phyloP scores from a whole-genome alignment of 2,888 invertebrate species.

The Blastobasis adustella region DNA sequence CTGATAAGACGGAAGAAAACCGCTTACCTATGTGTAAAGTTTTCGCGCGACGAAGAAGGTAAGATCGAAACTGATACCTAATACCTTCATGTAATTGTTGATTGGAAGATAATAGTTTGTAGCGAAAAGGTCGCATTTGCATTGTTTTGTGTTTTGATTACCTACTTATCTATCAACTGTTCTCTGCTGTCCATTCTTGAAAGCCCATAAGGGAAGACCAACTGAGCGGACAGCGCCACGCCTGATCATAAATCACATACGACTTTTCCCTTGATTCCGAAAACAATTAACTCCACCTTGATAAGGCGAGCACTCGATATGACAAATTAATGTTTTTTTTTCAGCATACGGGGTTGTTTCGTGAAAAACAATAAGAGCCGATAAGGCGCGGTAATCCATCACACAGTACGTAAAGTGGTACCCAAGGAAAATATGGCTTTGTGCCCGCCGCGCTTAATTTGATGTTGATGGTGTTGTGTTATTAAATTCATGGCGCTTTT shows the following conservation, averaged over 20 bases:
- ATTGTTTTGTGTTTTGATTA: too few species aligned
- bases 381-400: constrained; percentile 41
- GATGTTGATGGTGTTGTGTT: constrained; percentile 17
- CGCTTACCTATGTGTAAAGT: too few species aligned
- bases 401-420: constrained; percentile 20
- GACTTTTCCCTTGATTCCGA: constrained; percentile 38
- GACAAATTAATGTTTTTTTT: constrained; percentile 45
- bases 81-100: too few species aligned
- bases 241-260: constrained; percentile 19
- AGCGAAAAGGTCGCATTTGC: too few species aligned
- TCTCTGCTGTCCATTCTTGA: too few species aligned
- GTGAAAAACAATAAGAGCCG: constrained; percentile 46
- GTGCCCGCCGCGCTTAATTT: constrained; percentile 14
- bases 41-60: too few species aligned
- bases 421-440: constrained; percentile 15
- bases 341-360: constrained; percentile 23
- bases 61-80: too few species aligned
- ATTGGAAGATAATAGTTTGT: too few species aligned
- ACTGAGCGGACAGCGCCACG: too few species aligned
- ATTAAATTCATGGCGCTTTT: constrained; percentile 1
- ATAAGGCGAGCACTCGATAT: constrained; percentile 28
- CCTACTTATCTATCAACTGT: too few species aligned
- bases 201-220: too few species aligned
- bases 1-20: too few species aligned
- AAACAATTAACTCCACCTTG: constrained; percentile 30